Base-by-base conservation (phyloP, 2,888 invertebrate genomes). In the Pachliopta kotzebuea region DNA sequence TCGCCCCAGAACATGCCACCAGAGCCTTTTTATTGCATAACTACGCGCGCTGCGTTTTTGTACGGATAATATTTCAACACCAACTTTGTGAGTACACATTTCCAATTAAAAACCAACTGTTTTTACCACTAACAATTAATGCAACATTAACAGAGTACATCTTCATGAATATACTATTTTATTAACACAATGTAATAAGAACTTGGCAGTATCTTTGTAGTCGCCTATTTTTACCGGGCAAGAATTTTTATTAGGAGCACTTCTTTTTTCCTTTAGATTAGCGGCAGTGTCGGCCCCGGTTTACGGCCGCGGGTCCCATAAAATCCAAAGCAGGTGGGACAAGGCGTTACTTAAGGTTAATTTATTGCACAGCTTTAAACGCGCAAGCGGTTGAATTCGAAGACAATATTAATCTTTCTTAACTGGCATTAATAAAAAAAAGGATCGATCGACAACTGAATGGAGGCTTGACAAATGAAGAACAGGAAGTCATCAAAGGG, bases 271-370 rank as follows among this genome's bases (percentile, higher is more conserved):
- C 84, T 83, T 83, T 80, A 83, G 85, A 88, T 88, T 84, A 85
- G 54, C 26, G 56, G 53, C 23, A 57, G 62, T 53, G 65, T 62
- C 69, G 60, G 61, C 79, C 75, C 73, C 76, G 78, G 77, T 86
- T 87, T 88, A 86, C 81, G 81, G 83, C 76, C 76, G 73, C 70
- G 50, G 20, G 21, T 62, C 45, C 76, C 80, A 83, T 90, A 86
- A 89, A 88, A 82, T 76, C 72, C 71, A 69, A 74, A 75, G 74
- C 78, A 77, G 76, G 76, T 77, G 80, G 79, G 83, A 83, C 84
- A 84, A 85, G 84, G 85, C 87, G 88, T 88, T 88, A 88, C 83
- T 89, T 88, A 88, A 88, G 86, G 83, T 79, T 88, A 88, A 90
- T 90, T 88, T 90, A 90, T 88, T 87, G 88, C 86, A 79, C 80